A percentile compares a stretch with the other conserved stretches of the same genome.
phyloP scores from a whole-genome alignment of 2,113 vertebrate genomes.

The Ceyx cyanopectus region DNA sequence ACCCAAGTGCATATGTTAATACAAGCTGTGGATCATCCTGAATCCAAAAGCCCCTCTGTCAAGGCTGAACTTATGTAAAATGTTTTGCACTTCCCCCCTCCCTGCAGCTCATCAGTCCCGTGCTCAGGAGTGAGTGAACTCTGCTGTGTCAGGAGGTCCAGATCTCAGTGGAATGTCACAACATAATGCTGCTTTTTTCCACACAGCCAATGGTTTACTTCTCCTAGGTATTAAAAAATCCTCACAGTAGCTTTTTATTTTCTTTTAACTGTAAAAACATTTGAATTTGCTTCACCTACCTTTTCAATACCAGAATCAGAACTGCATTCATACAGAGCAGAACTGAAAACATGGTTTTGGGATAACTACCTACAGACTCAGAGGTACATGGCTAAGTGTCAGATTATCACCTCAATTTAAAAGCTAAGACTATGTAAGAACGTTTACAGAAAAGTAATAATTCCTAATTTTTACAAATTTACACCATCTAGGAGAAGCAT shows the following conservation, averaged over 20 bases:
- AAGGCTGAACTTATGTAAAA: background rate
- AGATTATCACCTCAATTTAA: background rate
- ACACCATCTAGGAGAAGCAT: background rate
- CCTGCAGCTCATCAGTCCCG: background rate
- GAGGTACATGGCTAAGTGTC: accelerated
- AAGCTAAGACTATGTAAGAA: background rate
- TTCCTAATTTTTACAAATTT: background rate
- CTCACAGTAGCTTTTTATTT: background rate
- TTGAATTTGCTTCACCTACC: background rate
- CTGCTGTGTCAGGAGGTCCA: background rate
- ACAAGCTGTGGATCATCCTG: background rate
- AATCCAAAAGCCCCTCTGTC: background rate
- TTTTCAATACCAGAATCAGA: background rate
- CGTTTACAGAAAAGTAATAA: background rate
- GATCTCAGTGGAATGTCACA: background rate
- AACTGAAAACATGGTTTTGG: background rate
- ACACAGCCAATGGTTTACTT: background rate
- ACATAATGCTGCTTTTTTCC: background rate
- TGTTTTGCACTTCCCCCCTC: background rate
- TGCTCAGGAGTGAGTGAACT: background rate
- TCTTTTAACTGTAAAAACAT: background rate
- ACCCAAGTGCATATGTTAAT: background rate
- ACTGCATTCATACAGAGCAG: background rate
- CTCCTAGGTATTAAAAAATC: background rate
- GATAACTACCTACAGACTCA: background rate